Conservation (phyloP, 2,113 vertebrate genomes). For the Cyprinodon variegatus region DNA sequence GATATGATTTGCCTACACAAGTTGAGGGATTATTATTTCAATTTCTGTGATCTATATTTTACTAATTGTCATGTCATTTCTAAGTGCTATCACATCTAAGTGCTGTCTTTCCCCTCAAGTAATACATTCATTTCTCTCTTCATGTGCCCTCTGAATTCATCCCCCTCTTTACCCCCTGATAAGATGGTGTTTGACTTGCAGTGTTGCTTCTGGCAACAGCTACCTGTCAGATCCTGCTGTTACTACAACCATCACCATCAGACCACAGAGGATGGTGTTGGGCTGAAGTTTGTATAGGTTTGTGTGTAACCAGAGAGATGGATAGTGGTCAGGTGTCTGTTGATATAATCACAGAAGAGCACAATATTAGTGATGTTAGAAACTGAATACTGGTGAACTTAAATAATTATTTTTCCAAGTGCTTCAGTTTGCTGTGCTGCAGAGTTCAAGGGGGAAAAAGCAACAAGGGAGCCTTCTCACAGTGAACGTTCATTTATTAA, state of each 20-base stretch:
- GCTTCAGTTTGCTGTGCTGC: neutral
- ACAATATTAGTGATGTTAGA: neutral
- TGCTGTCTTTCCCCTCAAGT: neutral
- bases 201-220: constrained; percentile 28
- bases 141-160: neutral
- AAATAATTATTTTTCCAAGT: neutral
- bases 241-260: constrained; percentile 15
- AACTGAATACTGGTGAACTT: neutral
- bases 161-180: neutral
- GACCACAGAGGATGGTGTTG: constrained; percentile 6
- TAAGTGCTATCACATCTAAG: neutral
- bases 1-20: neutral
- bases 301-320: constrained; percentile 6
- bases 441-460: neutral
- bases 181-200: constrained; percentile 7
- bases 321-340: constrained; percentile 13
- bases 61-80: neutral
- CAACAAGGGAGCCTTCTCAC: constrained; percentile 28
- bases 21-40: neutral
- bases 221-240: constrained; percentile 16
- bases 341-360: neutral
- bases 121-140: neutral
- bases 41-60: neutral
- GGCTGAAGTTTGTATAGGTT: constrained; percentile 9
- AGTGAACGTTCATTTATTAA: constrained; percentile 75